Percentiles rank a stretch among this genome's conserved stretches.
Evolutionary conservation across 2,888 invertebrate species (phyloP).

Genomic region (Drosophila mercatorum): DNA sequence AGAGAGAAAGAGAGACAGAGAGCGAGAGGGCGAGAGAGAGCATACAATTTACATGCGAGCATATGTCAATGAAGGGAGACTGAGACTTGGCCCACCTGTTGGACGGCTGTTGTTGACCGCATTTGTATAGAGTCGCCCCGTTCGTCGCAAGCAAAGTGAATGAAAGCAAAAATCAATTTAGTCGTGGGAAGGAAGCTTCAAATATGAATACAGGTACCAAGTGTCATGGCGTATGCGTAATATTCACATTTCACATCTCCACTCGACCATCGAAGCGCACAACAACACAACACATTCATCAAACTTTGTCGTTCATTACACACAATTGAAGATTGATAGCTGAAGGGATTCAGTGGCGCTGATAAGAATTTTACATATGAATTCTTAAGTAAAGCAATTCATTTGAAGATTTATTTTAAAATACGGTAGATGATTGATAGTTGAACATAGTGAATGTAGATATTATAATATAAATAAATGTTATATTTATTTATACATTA

Average conservation of each 20-base stretch:
- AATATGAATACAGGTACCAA: slow-evolving; percentile 76
- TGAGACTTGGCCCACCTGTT: slow-evolving; percentile 71
- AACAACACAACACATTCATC: slow-evolving; percentile 20
- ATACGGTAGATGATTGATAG: background rate
- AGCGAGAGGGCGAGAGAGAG: slow-evolving; percentile 9
- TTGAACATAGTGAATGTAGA: background rate
- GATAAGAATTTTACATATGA: background rate
- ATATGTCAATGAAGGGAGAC: slow-evolving; percentile 22
- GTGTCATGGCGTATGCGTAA: slow-evolving; percentile 10
- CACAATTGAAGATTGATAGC: slow-evolving; percentile 10
- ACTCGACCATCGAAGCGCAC: background rate
- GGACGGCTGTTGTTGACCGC: slow-evolving; percentile 51
- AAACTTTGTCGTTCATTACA: slow-evolving; percentile 4
- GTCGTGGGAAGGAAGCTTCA: slow-evolving; percentile 67
- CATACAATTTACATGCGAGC: slow-evolving; percentile 27
- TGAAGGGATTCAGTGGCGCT: background rate
- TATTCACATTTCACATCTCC: slow-evolving; percentile 26
- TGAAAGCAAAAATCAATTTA: slow-evolving; percentile 52
- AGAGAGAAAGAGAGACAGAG: slow-evolving; percentile 12
- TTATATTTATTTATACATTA: background rate
- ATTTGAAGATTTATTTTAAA: background rate
- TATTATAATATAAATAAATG: background rate
- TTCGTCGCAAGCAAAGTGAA: slow-evolving; percentile 38
- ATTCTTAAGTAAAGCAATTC: background rate
- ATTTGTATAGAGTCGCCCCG: slow-evolving; percentile 25